Conservation (phyloP, 2,888 invertebrate genomes). For the Phragmatobia fuliginosa region DNA sequence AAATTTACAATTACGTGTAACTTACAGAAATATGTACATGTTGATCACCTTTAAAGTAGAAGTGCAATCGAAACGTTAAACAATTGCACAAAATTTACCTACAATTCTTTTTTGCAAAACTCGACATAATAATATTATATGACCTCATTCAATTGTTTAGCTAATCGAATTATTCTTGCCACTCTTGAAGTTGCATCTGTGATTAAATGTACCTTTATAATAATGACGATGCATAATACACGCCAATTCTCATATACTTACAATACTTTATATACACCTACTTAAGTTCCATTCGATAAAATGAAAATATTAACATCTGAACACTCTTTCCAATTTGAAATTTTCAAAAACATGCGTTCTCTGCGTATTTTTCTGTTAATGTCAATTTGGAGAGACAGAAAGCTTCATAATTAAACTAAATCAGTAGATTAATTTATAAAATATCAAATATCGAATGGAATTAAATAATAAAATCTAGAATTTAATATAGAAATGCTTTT, state of each 20-base stretch:
- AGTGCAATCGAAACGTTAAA: conserved; percentile 28
- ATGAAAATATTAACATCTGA: not conserved
- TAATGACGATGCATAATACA: conserved; percentile 62
- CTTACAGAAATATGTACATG: not conserved
- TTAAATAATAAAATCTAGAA: conserved; percentile 30
- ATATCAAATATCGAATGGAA: conserved; percentile 37
- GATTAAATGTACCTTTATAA: conserved; percentile 68
- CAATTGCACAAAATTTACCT: conserved; percentile 58
- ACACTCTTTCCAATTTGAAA: conserved; percentile 63
- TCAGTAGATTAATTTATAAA: conserved; percentile 1
- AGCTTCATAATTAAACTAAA: conserved; percentile 25
- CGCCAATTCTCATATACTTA: conserved; percentile 38
- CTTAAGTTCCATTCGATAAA: conserved; percentile 37
- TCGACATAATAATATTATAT: conserved; percentile 33
- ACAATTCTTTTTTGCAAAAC: conserved; percentile 49
- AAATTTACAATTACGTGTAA: not conserved
- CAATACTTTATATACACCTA: conserved; percentile 37
- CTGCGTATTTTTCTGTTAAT: conserved; percentile 55
- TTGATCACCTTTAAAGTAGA: conserved; percentile 16
- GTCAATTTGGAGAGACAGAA: conserved; percentile 59
- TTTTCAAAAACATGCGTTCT: conserved; percentile 54
- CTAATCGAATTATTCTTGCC: conserved; percentile 66
- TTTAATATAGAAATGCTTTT: conserved; percentile 3
- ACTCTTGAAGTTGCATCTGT: conserved; percentile 72
- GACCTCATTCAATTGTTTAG: conserved; percentile 32